phyloP scores from a whole-genome alignment of 2,888 invertebrate genomes.

The Gibbula magus region DNA sequence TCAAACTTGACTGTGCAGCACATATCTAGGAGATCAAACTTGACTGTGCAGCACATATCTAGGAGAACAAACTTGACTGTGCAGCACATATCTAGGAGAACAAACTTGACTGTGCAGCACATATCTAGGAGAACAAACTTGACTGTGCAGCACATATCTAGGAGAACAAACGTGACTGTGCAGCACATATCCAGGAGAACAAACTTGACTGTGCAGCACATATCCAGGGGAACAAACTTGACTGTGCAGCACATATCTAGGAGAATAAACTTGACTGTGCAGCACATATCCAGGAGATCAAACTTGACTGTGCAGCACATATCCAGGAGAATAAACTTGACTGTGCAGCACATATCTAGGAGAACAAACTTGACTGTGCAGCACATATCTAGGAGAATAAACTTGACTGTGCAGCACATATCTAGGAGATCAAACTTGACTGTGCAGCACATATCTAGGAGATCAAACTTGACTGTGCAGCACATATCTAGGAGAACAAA shows the following conservation, averaged over 20 bases:
- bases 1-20: too few species aligned
- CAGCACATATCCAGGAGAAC: too few species aligned
- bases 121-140: too few species aligned
- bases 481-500: slow-evolving; percentile 24
- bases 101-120: slow-evolving; percentile 9
- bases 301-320: slow-evolving; percentile 13
- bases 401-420: slow-evolving; percentile 26
- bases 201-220: slow-evolving; percentile 27
- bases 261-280: too few species aligned
- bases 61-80: too few species aligned
- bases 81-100: slow-evolving; percentile 27
- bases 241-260: too few species aligned
- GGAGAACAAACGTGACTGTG: slow-evolving; percentile 11
- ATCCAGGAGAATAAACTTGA: too few species aligned
- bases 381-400: too few species aligned
- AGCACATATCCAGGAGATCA: slow-evolving; percentile 26
- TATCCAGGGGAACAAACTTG: slow-evolving; percentile 11
- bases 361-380: slow-evolving; percentile 16
- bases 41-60: slow-evolving; percentile 20
- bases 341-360: slow-evolving; percentile 26
- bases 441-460: too few species aligned
- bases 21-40: slow-evolving; percentile 23
- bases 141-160: slow-evolving; percentile 28
- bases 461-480: too few species aligned
- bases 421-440: slow-evolving; percentile 21